A percentile compares a stretch with the other conserved stretches of the same genome.
phyloP scores from a whole-genome alignment of 2,113 vertebrate genomes.

The Neoarius graeffei region DNA sequence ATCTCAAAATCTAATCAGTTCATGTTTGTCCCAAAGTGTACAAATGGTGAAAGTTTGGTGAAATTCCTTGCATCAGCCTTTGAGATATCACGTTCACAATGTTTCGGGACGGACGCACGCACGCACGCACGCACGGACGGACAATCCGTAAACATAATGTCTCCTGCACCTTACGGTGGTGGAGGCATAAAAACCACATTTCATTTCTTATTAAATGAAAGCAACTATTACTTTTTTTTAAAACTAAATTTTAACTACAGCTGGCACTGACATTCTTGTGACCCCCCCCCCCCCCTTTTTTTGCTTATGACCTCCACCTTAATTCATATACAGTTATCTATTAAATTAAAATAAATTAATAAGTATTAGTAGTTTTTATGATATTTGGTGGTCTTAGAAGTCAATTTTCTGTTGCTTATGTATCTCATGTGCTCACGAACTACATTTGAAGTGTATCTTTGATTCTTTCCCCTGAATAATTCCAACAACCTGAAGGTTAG shows the following conservation, averaged over 20 bases:
- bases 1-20: too few species aligned
- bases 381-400: not conserved
- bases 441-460: not conserved
- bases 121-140: too few species aligned
- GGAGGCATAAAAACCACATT: not conserved
- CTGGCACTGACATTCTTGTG: not conserved
- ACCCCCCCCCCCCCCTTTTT: not conserved
- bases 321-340: not conserved
- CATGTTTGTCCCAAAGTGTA: too few species aligned
- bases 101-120: too few species aligned
- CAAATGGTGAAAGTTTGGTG: too few species aligned
- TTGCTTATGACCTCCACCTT: not conserved
- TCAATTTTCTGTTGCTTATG: not conserved
- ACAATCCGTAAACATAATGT: too few species aligned
- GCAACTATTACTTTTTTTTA: not conserved
- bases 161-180: too few species aligned
- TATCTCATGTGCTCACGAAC: not conserved
- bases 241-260: not conserved
- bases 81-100: too few species aligned
- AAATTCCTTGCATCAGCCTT: too few species aligned
- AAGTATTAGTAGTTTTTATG: not conserved
- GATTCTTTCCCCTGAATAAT: not conserved
- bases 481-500: not conserved
- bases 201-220: not conserved
- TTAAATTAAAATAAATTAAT: not conserved